Conservation (phyloP, 2,113 vertebrate genomes). For the Cepphus grylle region DNA sequence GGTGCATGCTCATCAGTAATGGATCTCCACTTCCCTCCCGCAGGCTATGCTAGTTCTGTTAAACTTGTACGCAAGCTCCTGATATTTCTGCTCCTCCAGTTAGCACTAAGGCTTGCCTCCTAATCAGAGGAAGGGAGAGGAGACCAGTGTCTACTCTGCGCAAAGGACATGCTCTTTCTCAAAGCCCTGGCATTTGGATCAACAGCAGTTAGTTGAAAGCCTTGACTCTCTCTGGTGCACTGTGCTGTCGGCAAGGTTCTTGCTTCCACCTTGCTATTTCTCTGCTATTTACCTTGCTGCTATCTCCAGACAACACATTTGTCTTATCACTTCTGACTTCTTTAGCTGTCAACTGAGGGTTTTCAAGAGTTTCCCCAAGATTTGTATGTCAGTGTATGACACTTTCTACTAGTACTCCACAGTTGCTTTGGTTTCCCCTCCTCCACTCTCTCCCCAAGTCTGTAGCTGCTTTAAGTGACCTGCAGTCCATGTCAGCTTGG, state of each 20-base stretch:
- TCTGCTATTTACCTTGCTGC: not conserved
- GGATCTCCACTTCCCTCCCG: not conserved
- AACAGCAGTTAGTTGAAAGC: not conserved
- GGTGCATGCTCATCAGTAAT: accelerated
- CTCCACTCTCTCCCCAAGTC: not conserved
- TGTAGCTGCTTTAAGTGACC: not conserved
- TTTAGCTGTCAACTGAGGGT: not conserved
- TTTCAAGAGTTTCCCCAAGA: not conserved
- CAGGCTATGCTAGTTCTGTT: not conserved
- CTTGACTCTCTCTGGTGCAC: not conserved
- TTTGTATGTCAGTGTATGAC: not conserved
- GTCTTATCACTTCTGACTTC: not conserved
- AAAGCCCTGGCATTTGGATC: not conserved
- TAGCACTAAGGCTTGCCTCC: not conserved
- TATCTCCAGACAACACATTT: not conserved
- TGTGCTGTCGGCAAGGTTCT: not conserved
- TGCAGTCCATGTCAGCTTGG: not conserved
- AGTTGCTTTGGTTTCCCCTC: not conserved
- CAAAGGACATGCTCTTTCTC: not conserved
- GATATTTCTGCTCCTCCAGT: not conserved
- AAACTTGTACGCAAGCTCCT: not conserved
- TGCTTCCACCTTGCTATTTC: not conserved
- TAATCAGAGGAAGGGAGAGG: not conserved
- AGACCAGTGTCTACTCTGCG: not conserved
- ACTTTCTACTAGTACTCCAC: not conserved